These are phyloP conservation scores for Antechinus flavipes DNA, from an alignment of 2,113 vertebrate genomes.

Conservation along the genomic window DNA sequence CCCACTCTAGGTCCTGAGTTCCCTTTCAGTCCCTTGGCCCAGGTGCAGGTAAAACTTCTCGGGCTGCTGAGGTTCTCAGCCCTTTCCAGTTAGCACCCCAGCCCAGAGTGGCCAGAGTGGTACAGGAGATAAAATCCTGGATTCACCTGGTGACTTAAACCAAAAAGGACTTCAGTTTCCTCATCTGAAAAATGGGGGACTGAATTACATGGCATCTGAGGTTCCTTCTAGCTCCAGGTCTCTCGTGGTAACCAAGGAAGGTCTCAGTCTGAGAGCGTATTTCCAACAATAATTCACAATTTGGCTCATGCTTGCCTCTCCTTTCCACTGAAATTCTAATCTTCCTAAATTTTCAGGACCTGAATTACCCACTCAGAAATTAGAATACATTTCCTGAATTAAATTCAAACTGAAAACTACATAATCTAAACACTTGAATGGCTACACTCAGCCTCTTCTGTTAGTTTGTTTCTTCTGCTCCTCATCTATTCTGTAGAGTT, in stretches of 20 bases:
- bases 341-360: background rate
- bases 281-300: background rate
- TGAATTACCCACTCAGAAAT: background rate
- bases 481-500: background rate
- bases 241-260: background rate
- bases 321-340: background rate
- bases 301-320: background rate
- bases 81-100: background rate
- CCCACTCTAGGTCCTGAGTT: background rate
- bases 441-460: background rate
- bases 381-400: background rate
- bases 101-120: background rate
- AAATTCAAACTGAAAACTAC: background rate
- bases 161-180: too few relatives aligned
- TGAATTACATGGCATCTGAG: background rate
- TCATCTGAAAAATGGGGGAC: too few relatives aligned
- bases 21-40: background rate
- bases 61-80: background rate
- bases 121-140: background rate
- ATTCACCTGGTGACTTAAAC: too few relatives aligned
- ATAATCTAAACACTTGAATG: background rate
- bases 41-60: background rate
- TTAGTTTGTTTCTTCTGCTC: background rate
- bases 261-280: background rate
- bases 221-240: background rate